Evolutionary conservation across 2,888 invertebrate species (phyloP).

Genomic region (Troides oblongomaculatus): DNA sequence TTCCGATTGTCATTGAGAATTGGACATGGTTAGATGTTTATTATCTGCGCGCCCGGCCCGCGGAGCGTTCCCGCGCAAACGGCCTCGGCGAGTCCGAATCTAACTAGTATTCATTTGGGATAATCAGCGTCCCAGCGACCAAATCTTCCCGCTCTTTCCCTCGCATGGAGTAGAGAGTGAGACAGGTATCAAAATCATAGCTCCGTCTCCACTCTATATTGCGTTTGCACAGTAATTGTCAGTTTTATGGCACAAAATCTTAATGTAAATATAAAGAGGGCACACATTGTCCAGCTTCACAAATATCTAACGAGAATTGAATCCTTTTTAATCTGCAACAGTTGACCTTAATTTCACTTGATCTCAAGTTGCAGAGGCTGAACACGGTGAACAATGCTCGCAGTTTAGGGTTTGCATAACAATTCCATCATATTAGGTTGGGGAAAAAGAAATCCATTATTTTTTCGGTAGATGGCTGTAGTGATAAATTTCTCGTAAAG

Average conservation of each 20-base stretch:
- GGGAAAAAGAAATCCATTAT: too few relatives aligned
- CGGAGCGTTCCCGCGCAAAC: conserved; percentile 32
- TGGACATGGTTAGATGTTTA: conserved; percentile 10
- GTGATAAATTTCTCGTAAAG: too few relatives aligned
- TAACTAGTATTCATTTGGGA: conserved; percentile 67
- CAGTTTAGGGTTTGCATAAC: too few relatives aligned
- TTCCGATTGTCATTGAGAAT: conserved; percentile 22
- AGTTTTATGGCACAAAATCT: not conserved
- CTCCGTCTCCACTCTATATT: not conserved
- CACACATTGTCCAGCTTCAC: too few relatives aligned
- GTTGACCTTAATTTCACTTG: too few relatives aligned
- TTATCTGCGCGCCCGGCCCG: conserved; percentile 23
- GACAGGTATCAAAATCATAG: conserved; percentile 1
- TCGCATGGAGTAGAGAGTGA: not conserved
- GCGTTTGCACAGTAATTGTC: conserved; percentile 3
- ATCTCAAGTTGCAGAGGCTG: too few relatives aligned
- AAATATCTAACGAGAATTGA: too few relatives aligned
- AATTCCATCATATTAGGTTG: too few relatives aligned
- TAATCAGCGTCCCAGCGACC: conserved; percentile 44
- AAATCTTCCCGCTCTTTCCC: conserved; percentile 18
- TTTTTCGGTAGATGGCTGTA: too few relatives aligned
- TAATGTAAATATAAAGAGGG: not conserved
- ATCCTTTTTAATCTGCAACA: too few relatives aligned
- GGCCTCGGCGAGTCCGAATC: conserved; percentile 60
- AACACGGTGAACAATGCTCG: too few relatives aligned